A percentile compares a stretch with the other conserved stretches of the same genome.
phyloP scores from a whole-genome alignment of 2,113 vertebrate genomes.

The Rhea pennata region DNA sequence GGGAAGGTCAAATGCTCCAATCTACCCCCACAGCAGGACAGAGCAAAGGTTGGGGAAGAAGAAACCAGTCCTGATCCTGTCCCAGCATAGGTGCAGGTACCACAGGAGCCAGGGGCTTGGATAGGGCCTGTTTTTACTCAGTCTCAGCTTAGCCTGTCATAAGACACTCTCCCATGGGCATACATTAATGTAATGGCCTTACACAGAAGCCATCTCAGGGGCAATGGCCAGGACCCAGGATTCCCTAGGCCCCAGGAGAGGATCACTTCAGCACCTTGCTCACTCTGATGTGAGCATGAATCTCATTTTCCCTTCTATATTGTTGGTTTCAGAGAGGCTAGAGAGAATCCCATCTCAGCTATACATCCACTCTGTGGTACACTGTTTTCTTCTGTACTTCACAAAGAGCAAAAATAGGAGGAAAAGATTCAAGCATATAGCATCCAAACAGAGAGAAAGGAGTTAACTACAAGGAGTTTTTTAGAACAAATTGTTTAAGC shows the following conservation, averaged over 20 bases:
- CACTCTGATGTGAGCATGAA: not conserved
- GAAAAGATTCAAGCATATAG: not conserved
- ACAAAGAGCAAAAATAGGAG: not conserved
- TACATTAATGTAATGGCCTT: not conserved
- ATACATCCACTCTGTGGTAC: too few species aligned
- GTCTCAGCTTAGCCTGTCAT: not conserved
- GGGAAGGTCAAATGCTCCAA: rapidly evolving
- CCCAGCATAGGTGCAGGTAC: rapidly evolving
- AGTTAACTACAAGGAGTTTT: not conserved
- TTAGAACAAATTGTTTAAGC: not conserved
- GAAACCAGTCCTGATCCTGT: not conserved
- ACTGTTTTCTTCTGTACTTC: not conserved
- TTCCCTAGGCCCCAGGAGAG: not conserved
- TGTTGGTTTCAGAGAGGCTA: not conserved
- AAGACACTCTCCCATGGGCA: not conserved
- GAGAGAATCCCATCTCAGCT: not conserved
- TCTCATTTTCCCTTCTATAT: not conserved
- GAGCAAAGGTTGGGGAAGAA: not conserved
- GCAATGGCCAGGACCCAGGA: not conserved
- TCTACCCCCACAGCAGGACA: not conserved
- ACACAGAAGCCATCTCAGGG: not conserved
- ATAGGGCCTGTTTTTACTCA: not conserved
- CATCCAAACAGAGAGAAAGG: not conserved
- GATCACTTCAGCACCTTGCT: not conserved
- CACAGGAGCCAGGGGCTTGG: not conserved